phyloP scores from a whole-genome alignment of 2,113 vertebrate species.

The Vulpes ferrilata region DNA sequence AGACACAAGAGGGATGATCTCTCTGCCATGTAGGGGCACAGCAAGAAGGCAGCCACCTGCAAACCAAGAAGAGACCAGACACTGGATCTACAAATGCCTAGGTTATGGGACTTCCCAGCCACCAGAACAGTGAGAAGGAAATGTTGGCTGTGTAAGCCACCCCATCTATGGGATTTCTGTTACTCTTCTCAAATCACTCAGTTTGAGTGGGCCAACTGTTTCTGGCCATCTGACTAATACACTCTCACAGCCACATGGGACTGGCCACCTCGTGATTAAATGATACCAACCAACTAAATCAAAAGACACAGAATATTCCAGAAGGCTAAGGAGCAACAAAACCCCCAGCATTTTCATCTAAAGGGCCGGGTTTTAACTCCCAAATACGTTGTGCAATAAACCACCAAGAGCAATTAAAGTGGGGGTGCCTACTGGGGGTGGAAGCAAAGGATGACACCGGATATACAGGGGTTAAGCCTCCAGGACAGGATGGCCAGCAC shows the following conservation, averaged over 20 bases:
- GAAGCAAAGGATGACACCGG: fast-evolving
- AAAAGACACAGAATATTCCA: neutral
- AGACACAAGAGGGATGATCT: neutral
- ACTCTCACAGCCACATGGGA: neutral
- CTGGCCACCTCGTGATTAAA: neutral
- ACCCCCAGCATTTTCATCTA: neutral
- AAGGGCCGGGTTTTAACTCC: neutral
- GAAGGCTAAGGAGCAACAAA: neutral
- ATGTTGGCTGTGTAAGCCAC: neutral
- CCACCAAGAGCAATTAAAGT: neutral
- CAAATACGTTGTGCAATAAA: neutral
- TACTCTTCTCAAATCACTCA: neutral
- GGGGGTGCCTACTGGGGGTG: fast-evolving
- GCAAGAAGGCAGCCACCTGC: neutral
- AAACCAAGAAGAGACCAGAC: neutral
- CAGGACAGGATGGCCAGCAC: neutral
- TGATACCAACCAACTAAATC: fast-evolving
- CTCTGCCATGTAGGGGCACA: neutral
- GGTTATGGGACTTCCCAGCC: neutral
- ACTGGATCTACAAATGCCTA: neutral
- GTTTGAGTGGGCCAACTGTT: neutral
- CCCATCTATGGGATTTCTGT: neutral
- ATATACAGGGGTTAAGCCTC: conserved; percentile 65
- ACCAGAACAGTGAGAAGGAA: neutral
- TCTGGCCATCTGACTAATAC: fast-evolving